phyloP scores from a whole-genome alignment of 2,113 vertebrate genomes.

The Anoplopoma fimbria region DNA sequence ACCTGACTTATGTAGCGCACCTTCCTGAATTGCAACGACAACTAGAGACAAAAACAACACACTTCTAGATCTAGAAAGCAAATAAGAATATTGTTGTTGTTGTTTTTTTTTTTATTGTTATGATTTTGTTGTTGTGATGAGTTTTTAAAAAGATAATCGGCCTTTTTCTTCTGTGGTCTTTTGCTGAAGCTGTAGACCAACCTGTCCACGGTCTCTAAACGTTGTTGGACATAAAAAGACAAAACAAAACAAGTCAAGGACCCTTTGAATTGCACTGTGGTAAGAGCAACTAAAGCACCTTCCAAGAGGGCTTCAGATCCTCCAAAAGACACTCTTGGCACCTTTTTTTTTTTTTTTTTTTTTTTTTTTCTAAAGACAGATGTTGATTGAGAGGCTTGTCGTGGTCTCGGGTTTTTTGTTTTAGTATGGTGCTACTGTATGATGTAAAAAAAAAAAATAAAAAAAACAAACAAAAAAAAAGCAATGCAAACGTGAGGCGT shows the following conservation, averaged over 20 bases:
- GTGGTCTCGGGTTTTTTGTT: slow-evolving; percentile 30
- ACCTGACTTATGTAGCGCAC: slow-evolving; percentile 75
- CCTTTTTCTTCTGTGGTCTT: slow-evolving; percentile 75
- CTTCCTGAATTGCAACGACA: slow-evolving; percentile 70
- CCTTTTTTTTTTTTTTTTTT: slow-evolving; percentile 68
- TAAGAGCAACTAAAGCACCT: slow-evolving; percentile 73
- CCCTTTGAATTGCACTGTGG: slow-evolving; percentile 81
- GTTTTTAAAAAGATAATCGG: slow-evolving; percentile 48
- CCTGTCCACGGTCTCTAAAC: slow-evolving; percentile 74
- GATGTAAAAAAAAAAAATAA: too few species aligned
- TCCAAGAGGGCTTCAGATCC: too few species aligned
- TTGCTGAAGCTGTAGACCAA: slow-evolving; percentile 70
- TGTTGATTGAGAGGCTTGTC: slow-evolving; percentile 25
- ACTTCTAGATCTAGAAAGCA: slow-evolving; percentile 73
- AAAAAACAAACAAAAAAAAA: too few species aligned
- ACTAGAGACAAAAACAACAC: slow-evolving; percentile 43
- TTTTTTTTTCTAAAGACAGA: too few species aligned
- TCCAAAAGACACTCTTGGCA: slow-evolving; percentile 58
- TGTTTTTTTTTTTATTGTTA: slow-evolving; percentile 3
- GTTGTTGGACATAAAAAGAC: slow-evolving; percentile 63
- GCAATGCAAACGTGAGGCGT: slow-evolving; percentile 64
- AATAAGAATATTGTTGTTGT: slow-evolving; percentile 46
- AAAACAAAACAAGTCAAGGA: slow-evolving; percentile 55
- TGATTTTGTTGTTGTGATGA: slow-evolving; percentile 42
- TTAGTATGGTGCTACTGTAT: slow-evolving; percentile 63